A percentile compares a stretch with the other conserved stretches of the same genome.
Conservation (phyloP, 2,888 invertebrate species). For the Argynnis bischoffii region DNA sequence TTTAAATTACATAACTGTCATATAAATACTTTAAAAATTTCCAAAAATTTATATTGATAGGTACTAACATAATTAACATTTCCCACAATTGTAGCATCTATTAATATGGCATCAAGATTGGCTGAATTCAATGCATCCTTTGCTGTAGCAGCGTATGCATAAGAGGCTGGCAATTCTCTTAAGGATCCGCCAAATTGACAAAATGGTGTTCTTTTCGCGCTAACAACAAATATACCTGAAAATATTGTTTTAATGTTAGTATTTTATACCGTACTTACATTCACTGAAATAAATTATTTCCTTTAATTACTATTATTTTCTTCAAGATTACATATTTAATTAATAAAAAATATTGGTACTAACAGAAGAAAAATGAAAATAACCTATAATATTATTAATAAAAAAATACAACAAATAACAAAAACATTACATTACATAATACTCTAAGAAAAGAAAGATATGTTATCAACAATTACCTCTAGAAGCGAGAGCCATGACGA, state of each 20-base stretch:
- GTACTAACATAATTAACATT: constrained; percentile 68
- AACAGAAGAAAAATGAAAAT: not conserved
- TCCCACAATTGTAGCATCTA: constrained; percentile 67
- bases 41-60: not conserved
- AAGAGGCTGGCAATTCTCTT: constrained; percentile 62
- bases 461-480: constrained; percentile 38
- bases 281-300: too few species aligned
- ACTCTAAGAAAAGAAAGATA: not conserved
- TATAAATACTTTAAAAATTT: not conserved
- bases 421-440: constrained; percentile 8
- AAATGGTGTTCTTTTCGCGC: constrained; percentile 74
- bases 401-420: not conserved
- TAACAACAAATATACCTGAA: constrained; percentile 69
- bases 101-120: constrained; percentile 53
- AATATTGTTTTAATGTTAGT: not conserved
- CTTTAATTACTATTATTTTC: too few species aligned
- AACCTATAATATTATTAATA: not conserved
- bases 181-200: constrained; percentile 67
- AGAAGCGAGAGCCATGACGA: constrained; percentile 39
- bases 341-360: not conserved
- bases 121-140: constrained; percentile 62
- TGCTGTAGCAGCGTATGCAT: constrained; percentile 68
- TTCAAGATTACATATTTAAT: too few species aligned
- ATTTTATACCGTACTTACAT: too few species aligned
- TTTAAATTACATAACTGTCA: not conserved